Conservation (phyloP, 2,888 invertebrate genomes). For the Mylabris sibirica region DNA sequence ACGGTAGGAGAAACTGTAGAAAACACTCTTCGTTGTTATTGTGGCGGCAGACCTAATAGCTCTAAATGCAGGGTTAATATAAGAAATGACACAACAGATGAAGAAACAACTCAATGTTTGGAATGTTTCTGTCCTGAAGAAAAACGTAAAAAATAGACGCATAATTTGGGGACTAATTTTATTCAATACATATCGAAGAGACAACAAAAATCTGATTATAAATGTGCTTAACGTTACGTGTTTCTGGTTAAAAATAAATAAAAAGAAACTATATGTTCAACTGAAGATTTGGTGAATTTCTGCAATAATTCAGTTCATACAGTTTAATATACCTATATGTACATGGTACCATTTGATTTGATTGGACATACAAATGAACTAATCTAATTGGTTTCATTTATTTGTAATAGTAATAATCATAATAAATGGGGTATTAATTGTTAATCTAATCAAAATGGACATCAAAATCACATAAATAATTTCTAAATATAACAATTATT, state of each 20-base stretch:
- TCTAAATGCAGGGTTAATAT: background rate
- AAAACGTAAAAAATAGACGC: background rate
- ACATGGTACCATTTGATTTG: conserved; percentile 39
- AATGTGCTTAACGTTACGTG: background rate
- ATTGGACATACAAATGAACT: conserved; percentile 33
- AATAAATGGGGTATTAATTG: conserved; percentile 24
- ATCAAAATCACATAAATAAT: conserved; percentile 59
- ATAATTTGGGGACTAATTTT: background rate
- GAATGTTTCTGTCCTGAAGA: background rate
- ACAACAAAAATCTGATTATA: conserved; percentile 6
- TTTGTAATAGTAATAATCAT: conserved; percentile 37
- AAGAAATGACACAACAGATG: background rate
- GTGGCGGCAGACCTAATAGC: background rate
- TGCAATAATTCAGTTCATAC: conserved; percentile 28
- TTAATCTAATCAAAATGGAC: conserved; percentile 45
- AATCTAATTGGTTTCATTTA: conserved; percentile 27
- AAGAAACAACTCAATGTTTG: background rate
- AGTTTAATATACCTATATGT: conserved; percentile 41
- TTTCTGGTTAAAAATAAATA: background rate
- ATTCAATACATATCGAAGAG: background rate
- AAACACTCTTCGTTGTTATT: background rate
- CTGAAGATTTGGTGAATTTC: background rate
- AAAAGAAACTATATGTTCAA: background rate
- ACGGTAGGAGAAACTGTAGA: background rate
- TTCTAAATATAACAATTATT: conserved; percentile 58